These are phyloP conservation scores for Melanotaenia maccullochi DNA, from an alignment of 2,797 vertebrate genomes.

Conservation along the genomic window DNA sequence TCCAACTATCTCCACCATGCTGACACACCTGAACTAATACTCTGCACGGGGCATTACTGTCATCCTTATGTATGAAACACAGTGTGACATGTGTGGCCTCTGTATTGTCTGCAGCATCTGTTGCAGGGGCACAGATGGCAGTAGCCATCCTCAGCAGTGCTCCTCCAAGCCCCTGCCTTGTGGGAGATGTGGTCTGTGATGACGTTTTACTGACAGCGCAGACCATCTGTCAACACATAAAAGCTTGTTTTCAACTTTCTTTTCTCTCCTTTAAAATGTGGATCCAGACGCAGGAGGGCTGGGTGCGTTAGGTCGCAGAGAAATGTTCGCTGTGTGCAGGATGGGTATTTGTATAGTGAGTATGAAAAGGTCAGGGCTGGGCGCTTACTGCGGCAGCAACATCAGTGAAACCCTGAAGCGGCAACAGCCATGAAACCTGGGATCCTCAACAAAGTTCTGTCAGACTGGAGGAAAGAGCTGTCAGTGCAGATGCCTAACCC, in stretches of 20 bases:
- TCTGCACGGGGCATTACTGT: constrained; percentile 58
- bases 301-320: neutral
- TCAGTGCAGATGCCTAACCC: constrained; percentile 65
- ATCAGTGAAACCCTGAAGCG: constrained; percentile 44
- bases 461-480: constrained; percentile 70
- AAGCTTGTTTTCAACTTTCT: constrained; percentile 36
- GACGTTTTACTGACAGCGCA: constrained; percentile 54
- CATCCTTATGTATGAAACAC: constrained; percentile 64
- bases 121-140: constrained; percentile 62
- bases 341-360: constrained; percentile 47
- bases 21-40: constrained; percentile 65
- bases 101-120: constrained; percentile 64
- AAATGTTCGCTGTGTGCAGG: constrained; percentile 21
- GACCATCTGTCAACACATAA: constrained; percentile 66
- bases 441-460: constrained; percentile 69
- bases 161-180: constrained; percentile 29
- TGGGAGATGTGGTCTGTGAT: constrained; percentile 54
- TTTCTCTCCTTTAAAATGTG: constrained; percentile 12
- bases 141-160: constrained; percentile 38
- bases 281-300: neutral
- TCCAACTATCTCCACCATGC: constrained; percentile 46
- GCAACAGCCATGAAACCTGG: constrained; percentile 42
- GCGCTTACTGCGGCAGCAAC: constrained; percentile 34
- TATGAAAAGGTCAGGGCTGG: constrained; percentile 62
- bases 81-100: constrained; percentile 63